Conservation (phyloP, 2,888 invertebrate species). For the Apamea crenata region DNA sequence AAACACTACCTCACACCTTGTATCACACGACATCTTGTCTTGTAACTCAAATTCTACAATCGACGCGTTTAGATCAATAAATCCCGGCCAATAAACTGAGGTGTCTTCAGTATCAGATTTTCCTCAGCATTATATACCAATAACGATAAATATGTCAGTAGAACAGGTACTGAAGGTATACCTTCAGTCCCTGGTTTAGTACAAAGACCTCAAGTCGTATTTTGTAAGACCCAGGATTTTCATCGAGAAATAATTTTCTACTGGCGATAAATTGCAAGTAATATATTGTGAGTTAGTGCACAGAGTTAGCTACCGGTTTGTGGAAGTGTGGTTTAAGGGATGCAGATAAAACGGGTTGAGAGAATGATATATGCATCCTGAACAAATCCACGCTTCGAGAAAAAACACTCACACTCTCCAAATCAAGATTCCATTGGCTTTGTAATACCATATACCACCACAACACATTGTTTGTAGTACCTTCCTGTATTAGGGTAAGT, state of each 20-base stretch:
- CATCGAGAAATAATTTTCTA: conserved; percentile 82
- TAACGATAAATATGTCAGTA: conserved; percentile 71
- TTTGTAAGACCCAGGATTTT: conserved; percentile 73
- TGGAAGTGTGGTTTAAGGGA: conserved; percentile 58
- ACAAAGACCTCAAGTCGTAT: conserved; percentile 62
- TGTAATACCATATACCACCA: too few species aligned
- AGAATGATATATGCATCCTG: not conserved
- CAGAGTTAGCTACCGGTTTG: conserved; percentile 77
- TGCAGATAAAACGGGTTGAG: conserved; percentile 2
- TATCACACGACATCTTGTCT: conserved; percentile 43
- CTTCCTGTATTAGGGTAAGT: too few species aligned
- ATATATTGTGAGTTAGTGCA: conserved; percentile 77
- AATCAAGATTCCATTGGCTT: not conserved
- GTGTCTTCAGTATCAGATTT: conserved; percentile 69
- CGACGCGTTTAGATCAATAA: conserved; percentile 57
- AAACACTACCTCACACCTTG: conserved; percentile 38
- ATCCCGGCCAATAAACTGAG: conserved; percentile 59
- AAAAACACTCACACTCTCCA: not conserved
- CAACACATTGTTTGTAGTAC: too few species aligned
- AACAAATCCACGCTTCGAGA: not conserved
- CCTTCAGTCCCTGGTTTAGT: conserved; percentile 45
- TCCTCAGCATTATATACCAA: conserved; percentile 69
- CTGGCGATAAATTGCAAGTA: conserved; percentile 80
- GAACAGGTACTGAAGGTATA: conserved; percentile 38
- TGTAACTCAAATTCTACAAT: conserved; percentile 50